Conservation (phyloP, 2,797 vertebrate genomes). For the Sebastes hubbsi region DNA sequence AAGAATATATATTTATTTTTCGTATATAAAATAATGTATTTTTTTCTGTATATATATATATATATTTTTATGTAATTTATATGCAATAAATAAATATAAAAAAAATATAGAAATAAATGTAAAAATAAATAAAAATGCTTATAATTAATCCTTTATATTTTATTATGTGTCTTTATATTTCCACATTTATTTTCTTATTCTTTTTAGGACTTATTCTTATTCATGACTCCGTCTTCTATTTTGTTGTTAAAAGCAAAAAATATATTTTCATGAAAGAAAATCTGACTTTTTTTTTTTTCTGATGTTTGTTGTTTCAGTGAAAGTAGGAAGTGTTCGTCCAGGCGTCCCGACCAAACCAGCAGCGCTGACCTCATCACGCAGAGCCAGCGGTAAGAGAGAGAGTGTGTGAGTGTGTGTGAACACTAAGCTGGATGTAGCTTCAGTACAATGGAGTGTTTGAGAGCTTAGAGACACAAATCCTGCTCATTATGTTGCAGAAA, state of each 20-base stretch:
- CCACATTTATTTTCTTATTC: too few species aligned
- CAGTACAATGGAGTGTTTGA: constrained; percentile 39
- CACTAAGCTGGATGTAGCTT: background rate
- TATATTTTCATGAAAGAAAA: background rate
- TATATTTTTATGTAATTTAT: too few species aligned
- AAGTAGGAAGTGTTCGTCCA: constrained; percentile 49
- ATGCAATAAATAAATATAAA: background rate
- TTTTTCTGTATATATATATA: too few species aligned
- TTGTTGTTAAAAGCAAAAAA: too few species aligned
- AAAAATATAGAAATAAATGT: background rate
- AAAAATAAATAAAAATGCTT: too few species aligned
- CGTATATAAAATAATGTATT: too few species aligned
- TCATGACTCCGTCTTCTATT: too few species aligned
- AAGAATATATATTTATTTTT: too few species aligned
- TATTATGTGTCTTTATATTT: too few species aligned
- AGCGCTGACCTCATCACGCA: constrained; percentile 33
- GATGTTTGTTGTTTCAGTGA: constrained; percentile 32
- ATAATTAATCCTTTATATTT: too few species aligned
- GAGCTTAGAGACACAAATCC: constrained; percentile 26
- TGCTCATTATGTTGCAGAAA: constrained; percentile 20
- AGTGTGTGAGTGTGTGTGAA: constrained; percentile 1
- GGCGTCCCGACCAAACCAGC: constrained; percentile 51
- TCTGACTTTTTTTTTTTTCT: background rate
- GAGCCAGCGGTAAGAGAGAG: constrained; percentile 51
- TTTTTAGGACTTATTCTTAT: too few species aligned